Base-by-base conservation (phyloP, 2,113 vertebrate genomes). In the Pongo abelii region DNA sequence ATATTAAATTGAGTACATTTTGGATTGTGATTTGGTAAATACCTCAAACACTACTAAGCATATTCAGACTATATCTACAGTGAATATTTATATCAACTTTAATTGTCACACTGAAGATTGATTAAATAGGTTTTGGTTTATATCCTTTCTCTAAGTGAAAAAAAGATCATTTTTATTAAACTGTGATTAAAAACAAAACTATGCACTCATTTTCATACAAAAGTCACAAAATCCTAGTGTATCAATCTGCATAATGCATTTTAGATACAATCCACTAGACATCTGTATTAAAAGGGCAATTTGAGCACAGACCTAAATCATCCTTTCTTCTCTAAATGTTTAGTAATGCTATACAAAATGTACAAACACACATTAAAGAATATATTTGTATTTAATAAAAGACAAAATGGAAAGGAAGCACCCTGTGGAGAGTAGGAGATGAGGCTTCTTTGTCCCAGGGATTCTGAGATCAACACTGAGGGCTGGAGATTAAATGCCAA, bases 91-190 rank as follows among this genome's bases (percentile, higher is more conserved):
- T 27, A 84, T 32, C 22, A 32, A 40, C 57, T 90, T 87, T 72
- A 94, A 97, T 90, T 72, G 92, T 84, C 22, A 94, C 59, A 80
- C 46, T 30, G 25, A 91, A 61, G 46, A 84, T 52, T 84, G 67
- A 55, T 59, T 40, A 91, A 88, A 46, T 4, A 84, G 23, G 10
- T 61, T 84, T 93, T 25, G 3, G 38, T 69, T 79, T 94, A 81
- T 75, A 27, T 32, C 43, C 30, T 94, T 77, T 86, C 35, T 46
- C 59, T 72, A 83, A 72, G 50, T 61, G 16, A 0, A 38, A 25
- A 59, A 79, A 25, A 48, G 0, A 61, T 92, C 55, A 92, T 78
- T 90, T 30, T 77, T 1, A 0, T 80, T 91, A 88, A 96, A 88
- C 25, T 94, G 11, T 94, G 50, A 75, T 80, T 80, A 64, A 57